Conservation (phyloP, 53 echinoderm and acorn worm species). For the Arbacia lixula region DNA sequence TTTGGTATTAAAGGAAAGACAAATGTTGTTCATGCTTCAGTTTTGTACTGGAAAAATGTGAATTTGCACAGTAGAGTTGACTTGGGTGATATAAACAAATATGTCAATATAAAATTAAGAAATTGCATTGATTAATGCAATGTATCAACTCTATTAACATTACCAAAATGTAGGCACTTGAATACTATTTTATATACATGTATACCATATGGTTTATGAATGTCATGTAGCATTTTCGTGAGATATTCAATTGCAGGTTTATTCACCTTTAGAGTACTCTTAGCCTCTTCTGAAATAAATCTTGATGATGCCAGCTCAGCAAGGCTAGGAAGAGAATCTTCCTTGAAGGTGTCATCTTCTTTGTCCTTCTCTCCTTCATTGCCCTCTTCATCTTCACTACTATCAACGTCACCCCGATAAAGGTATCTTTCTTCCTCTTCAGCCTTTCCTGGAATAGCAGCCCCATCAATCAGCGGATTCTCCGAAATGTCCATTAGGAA, state of each 20-base stretch:
- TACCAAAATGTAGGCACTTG: too few relatives aligned
- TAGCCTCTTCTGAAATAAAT: slow-evolving; percentile 8
- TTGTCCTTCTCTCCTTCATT: slow-evolving; percentile 1
- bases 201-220: too few relatives aligned
- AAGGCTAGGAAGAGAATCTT: background rate
- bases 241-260: background rate
- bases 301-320: background rate
- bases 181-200: too few relatives aligned
- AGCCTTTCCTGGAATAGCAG: background rate
- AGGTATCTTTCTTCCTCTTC: slow-evolving; percentile 27
- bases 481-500: slow-evolving; percentile 28
- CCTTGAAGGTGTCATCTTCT: background rate
- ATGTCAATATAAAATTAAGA: too few relatives aligned
- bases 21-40: too few relatives aligned
- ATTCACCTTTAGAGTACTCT: slow-evolving; percentile 30
- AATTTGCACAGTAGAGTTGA: too few relatives aligned
- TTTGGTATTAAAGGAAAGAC: too few relatives aligned
- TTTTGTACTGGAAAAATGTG: too few relatives aligned
- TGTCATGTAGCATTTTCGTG: too few relatives aligned
- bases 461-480: slow-evolving; percentile 6
- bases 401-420: slow-evolving; percentile 34
- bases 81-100: too few relatives aligned
- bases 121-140: too few relatives aligned
- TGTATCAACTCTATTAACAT: too few relatives aligned
- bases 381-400: slow-evolving; percentile 26